Base-by-base conservation (phyloP, 2,888 invertebrate genomes). In the Drosophila eohydei region DNA sequence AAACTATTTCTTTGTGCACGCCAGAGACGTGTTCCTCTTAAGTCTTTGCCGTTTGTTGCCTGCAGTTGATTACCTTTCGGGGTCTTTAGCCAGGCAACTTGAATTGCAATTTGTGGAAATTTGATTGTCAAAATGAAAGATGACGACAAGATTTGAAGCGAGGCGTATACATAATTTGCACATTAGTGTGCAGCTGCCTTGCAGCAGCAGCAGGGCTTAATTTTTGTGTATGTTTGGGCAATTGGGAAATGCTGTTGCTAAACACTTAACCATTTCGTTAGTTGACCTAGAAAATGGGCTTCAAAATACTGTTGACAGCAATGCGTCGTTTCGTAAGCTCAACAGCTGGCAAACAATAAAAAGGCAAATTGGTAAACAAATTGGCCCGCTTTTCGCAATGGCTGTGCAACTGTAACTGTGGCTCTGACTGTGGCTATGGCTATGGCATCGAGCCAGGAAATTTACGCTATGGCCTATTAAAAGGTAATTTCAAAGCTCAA, bases 81-180 rank as follows among this genome's bases (percentile, higher is more conserved):
- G 81, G 71, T 82, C 46, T 80, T 66, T 71, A 69, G 57, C 62
- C 80, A 71, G 36, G 65, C 81, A 67, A 60, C 74, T 69, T 58
- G 64, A 68, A 66, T 54, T 78, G 80, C 83, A 83, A 88, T 88
- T 86, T 86, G 55, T 69, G 73, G 71, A 78, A 85, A 84, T 75
- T 77, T 82, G 68, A 84, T 75, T 88, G 88, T 77, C 84, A 76
- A 84, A 77, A 71, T 74, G 79, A 81, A 71, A 67, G 69, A 80
- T 70, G 67, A 67, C 51, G 54, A 48, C 59, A 57, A 46, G 38
- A 51, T 59, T 63, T 54, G 56, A 52, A 36, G 30, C 66, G 36
- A 59, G 40, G 58, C 61, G 71, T 60, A 62, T 52, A 30, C 48
- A 52, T 74, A 70, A 86, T 84, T 82, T 85, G 80, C 83, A 78